Conservation (phyloP, 2,888 invertebrate genomes). For the Drosophila ochracea region DNA sequence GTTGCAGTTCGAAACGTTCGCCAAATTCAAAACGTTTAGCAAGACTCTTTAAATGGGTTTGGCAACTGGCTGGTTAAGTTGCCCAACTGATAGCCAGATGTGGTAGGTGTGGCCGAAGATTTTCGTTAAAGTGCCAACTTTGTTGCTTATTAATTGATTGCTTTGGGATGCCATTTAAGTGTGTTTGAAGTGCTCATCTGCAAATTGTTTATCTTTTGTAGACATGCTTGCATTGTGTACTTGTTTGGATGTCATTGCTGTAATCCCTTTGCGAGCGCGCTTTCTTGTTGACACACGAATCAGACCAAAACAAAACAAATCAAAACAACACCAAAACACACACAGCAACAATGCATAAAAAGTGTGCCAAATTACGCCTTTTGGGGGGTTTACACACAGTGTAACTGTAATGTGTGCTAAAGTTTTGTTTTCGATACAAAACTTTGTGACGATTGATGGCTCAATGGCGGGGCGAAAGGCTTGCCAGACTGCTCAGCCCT, state of each 20-base stretch:
- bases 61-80: slow-evolving; percentile 24
- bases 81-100: slow-evolving; percentile 21
- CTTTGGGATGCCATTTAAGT: slow-evolving; percentile 24
- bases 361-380: slow-evolving; percentile 21
- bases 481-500: not conserved
- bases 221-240: not conserved
- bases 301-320: slow-evolving; percentile 16
- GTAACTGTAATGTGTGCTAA: not conserved
- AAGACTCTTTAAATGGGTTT: slow-evolving; percentile 24
- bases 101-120: slow-evolving; percentile 40
- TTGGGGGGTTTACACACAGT: slow-evolving; percentile 3
- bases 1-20: slow-evolving; percentile 31
- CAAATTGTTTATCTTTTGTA: slow-evolving; percentile 13
- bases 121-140: slow-evolving; percentile 13
- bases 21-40: slow-evolving; percentile 44
- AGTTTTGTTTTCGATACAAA: not conserved
- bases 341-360: not conserved
- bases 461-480: not conserved
- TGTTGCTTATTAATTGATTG: slow-evolving; percentile 32
- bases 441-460: not conserved
- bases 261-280: slow-evolving; percentile 24
- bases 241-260: slow-evolving; percentile 15
- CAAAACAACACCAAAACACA: slow-evolving; percentile 10
- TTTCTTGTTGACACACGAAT: slow-evolving; percentile 35
- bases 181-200: slow-evolving; percentile 15